Base-by-base conservation (phyloP, 2,888 invertebrate genomes). In the Gastrophysa polygoni region DNA sequence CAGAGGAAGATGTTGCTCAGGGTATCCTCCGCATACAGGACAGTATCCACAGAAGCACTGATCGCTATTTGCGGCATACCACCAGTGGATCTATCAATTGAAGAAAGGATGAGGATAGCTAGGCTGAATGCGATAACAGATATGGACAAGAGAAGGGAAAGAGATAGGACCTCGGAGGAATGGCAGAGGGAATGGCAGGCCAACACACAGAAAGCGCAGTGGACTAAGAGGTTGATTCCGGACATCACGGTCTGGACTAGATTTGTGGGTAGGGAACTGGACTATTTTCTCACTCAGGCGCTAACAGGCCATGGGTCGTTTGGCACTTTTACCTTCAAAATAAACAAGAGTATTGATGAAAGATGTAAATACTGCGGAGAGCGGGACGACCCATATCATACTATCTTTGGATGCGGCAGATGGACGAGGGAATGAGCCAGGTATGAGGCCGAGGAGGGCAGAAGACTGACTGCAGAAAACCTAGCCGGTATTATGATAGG, bases 141-240 rank as follows among this genome's bases (percentile, higher is more conserved):
- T 18, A 17, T 21, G 18, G 10, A 8, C 7, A 54, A 10, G 20
- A 44, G 3, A 3, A n/a, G 21, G n/a, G 54, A 38, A 16, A 54
- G 54, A 43, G n/a, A 28, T n/a, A 21, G 29, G 8, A 59, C 43
- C 2, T 4, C 32, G 32, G 10, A 7, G 7, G 8, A 14, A 18
- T 50, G 50, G 50, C 32, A 50, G 20, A 14, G 1, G 32, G 18
- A 5, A 14, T 52, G 50, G 59, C 11, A 59, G 2, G 46, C 14
- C 1, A 52, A 43, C 10, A 14, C 11, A 8, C 14, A 14, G 1
- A 51, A 29, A 34, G 60, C 32, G 14, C 55, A 59, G 28, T 51
- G 60, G 60, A 60, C 60, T 2, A 60, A 48, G 28, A 4, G 43
- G 14, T 29, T 52, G 17, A 59, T 59, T 7, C 59, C 59, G 18